Conservation (phyloP, 35 echinoderm and acorn worm species). For the Heliocidaris erythrogramma region DNA sequence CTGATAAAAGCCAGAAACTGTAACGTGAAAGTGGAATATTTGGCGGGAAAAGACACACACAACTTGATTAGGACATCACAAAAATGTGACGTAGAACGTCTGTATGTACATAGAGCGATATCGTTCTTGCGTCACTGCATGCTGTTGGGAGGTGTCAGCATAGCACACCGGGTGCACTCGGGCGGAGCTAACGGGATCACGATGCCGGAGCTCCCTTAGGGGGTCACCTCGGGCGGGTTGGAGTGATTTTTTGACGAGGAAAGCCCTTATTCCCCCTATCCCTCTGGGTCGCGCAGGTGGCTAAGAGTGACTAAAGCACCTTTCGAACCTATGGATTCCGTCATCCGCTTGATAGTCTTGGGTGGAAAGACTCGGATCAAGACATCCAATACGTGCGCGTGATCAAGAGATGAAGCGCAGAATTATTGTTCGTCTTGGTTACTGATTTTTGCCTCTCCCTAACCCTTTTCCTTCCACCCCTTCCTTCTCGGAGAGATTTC, state of each 20-base stretch:
- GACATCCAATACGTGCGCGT: not conserved
- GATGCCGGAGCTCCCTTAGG: not conserved
- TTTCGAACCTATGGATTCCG: not conserved
- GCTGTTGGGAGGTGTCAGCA: not conserved
- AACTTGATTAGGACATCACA: not conserved
- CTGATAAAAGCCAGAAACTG: not conserved
- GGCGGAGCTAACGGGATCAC: not conserved
- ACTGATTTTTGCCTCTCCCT: not conserved
- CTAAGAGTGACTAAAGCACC: not conserved
- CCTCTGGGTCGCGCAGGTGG: not conserved
- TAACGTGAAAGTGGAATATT: not conserved
- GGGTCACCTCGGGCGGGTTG: not conserved
- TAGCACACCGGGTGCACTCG: not conserved
- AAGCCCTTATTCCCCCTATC: not conserved
- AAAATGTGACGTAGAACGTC: not conserved
- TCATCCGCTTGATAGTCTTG: not conserved
- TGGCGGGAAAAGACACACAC: not conserved
- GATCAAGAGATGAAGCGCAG: not conserved
- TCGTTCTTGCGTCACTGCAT: not conserved
- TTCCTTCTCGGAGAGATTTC: too few species aligned
- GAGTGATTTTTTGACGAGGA: slow-evolving; percentile 11
- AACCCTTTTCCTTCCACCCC: not conserved
- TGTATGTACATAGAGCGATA: not conserved
- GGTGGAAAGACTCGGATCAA: not conserved
- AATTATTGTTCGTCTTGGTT: not conserved